These are phyloP conservation scores for Arnoldichthys spilopterus DNA, from an alignment of 2,797 vertebrate genomes.

Conservation along the genomic window DNA sequence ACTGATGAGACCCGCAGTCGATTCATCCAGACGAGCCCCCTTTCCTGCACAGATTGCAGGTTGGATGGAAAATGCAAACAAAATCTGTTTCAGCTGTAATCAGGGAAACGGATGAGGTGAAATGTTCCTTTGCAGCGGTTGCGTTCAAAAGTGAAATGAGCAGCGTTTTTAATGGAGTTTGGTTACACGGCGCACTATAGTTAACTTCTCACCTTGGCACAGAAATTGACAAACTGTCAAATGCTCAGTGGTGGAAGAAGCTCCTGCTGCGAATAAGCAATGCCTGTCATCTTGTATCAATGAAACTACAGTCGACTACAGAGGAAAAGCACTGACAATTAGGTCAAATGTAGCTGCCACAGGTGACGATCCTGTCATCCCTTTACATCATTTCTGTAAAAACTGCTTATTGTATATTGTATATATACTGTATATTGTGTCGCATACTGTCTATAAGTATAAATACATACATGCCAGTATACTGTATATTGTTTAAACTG, in stretches of 20 bases:
- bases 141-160: neutral
- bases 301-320: conserved; percentile 18
- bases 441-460: no score
- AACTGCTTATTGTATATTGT: no score
- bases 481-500: no score
- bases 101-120: conserved; percentile 13
- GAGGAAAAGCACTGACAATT: conserved; percentile 17
- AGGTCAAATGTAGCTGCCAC: conserved; percentile 10
- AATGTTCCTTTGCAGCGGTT: conserved; percentile 1
- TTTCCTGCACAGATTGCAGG: neutral
- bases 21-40: conserved; percentile 18
- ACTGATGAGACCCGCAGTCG: conserved; percentile 36
- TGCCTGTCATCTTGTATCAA: conserved; percentile 48
- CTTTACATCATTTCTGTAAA: neutral
- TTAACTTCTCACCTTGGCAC: conserved; percentile 17
- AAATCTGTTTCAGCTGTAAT: conserved; percentile 6
- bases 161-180: neutral
- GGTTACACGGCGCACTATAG: neutral
- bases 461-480: no score
- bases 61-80: neutral
- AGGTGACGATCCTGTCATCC: neutral
- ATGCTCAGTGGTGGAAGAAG: conserved; percentile 11
- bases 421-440: no score
- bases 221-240: conserved; percentile 48
- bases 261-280: conserved; percentile 47